Conservation (phyloP, 2,797 vertebrate species). For the Pangasius djambal region DNA sequence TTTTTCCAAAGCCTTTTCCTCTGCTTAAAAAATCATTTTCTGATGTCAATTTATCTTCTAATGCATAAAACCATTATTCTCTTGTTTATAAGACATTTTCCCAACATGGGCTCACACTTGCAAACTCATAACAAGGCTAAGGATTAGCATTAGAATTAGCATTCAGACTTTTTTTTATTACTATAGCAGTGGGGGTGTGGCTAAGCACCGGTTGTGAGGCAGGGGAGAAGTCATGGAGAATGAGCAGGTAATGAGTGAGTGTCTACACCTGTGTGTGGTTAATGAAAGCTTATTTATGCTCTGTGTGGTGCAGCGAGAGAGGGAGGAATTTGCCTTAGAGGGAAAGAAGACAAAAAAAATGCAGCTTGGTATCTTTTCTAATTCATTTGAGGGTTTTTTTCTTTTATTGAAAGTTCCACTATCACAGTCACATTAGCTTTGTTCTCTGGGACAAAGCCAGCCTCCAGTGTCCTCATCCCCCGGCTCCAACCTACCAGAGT, state of each 20-base stretch:
- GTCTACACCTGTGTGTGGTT: background rate
- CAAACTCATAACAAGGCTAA: background rate
- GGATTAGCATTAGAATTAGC: no score
- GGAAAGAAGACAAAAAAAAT: background rate
- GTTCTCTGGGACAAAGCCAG: background rate
- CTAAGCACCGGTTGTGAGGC: background rate
- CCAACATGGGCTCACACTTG: background rate
- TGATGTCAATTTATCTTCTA: background rate
- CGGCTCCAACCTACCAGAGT: background rate
- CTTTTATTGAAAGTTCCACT: background rate
- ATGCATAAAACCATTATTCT: background rate
- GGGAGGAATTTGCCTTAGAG: background rate
- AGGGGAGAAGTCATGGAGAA: background rate
- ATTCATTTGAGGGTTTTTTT: no score
- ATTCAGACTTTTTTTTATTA: background rate
- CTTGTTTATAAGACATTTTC: background rate
- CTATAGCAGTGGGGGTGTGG: background rate
- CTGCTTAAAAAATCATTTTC: background rate
- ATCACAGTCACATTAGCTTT: background rate
- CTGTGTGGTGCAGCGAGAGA: background rate
- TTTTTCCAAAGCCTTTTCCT: background rate
- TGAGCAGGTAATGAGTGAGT: background rate
- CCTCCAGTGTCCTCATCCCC: background rate
- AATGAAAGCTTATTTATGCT: background rate
- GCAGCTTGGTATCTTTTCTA: no score